Conservation (phyloP, 2,888 invertebrate species). For the Andrena marginata region DNA sequence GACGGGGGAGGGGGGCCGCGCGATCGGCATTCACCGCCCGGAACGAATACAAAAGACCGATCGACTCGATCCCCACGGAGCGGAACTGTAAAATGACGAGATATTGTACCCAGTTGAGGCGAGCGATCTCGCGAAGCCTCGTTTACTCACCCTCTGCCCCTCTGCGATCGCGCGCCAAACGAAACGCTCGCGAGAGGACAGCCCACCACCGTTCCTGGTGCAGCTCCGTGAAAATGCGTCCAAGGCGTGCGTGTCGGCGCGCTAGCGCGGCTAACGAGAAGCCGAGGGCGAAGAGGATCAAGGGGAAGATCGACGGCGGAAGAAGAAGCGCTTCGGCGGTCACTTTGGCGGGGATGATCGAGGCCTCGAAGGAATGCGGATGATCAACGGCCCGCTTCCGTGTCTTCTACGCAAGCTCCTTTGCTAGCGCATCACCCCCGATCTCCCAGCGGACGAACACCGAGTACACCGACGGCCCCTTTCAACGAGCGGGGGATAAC, state of each 20-base stretch:
- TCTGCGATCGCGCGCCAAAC: constrained; percentile 24
- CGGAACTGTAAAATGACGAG: not conserved
- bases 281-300: constrained; percentile 25
- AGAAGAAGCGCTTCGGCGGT: constrained; percentile 17
- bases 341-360: constrained; percentile 40
- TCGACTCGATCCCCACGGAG: not conserved
- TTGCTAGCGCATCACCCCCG: not conserved
- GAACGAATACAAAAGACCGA: constrained; percentile 8
- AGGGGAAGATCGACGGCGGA: constrained; percentile 11
- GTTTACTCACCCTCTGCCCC: constrained; percentile 47
- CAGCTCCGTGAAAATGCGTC: constrained; percentile 32
- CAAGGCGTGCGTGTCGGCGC: constrained; percentile 32
- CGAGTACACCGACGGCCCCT: too few relatives aligned
- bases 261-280: constrained; percentile 21
- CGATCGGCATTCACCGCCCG: too few relatives aligned
- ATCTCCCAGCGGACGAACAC: not conserved
- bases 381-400: constrained; percentile 10
- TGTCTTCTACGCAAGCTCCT: constrained; percentile 8
- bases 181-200: constrained; percentile 35
- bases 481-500: too few relatives aligned
- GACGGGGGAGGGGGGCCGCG: too few relatives aligned
- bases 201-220: constrained; percentile 39
- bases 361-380: constrained; percentile 49
- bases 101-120: too few relatives aligned
- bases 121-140: not conserved